Percentiles rank a stretch among this genome's conserved stretches.
Evolutionary conservation across 2,888 invertebrate genomes (phyloP).

Genomic region (Amphipoea oculea): DNA sequence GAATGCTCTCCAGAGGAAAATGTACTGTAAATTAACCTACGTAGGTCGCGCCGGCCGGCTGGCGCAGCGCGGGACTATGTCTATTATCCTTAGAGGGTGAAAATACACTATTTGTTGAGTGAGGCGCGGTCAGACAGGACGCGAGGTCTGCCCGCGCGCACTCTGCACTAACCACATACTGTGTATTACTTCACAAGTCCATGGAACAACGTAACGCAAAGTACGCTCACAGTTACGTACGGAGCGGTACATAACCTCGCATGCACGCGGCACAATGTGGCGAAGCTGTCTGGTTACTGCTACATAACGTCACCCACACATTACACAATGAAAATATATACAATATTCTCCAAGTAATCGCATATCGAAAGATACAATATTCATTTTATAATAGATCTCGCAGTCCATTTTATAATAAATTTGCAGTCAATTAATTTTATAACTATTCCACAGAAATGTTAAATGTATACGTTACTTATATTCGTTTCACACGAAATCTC

Average conservation of each 20-base stretch:
- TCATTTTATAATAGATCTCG: conserved; percentile 46
- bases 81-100: conserved; percentile 72
- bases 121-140: conserved; percentile 58
- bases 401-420: conserved; percentile 41
- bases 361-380: conserved; percentile 44
- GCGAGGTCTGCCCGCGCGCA: conserved; percentile 16
- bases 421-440: conserved; percentile 50
- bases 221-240: not conserved
- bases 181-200: conserved; percentile 37
- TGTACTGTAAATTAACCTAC: conserved; percentile 83
- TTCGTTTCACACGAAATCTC: conserved; percentile 55
- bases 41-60: conserved; percentile 38
- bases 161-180: conserved; percentile 57
- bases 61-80: conserved; percentile 24
- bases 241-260: not conserved
- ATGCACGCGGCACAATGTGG: not conserved
- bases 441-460: conserved; percentile 52
- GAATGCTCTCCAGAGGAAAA: conserved; percentile 80
- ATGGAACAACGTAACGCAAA: conserved; percentile 26
- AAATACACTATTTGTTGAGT: conserved; percentile 72
- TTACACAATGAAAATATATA: conserved; percentile 48
- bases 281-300: not conserved
- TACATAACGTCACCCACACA: conserved; percentile 25
- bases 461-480: conserved; percentile 60
- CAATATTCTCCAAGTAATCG: conserved; percentile 45